phyloP scores from a whole-genome alignment of 1,140 invertebrate genomes.

The Popillia japonica region DNA sequence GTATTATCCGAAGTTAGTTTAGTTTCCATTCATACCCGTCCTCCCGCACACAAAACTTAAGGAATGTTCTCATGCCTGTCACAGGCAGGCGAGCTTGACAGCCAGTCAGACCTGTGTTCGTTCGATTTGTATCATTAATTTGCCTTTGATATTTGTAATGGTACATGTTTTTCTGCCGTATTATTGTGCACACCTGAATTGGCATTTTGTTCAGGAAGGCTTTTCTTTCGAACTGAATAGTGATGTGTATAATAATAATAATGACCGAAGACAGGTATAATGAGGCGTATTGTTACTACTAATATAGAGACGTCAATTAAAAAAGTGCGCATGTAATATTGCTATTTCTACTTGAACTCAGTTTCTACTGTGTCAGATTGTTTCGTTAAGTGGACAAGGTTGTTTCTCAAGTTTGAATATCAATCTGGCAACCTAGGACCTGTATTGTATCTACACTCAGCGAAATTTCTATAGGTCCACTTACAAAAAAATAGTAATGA shows the following conservation, averaged over 20 bases:
- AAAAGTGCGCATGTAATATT: background rate
- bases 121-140: slow-evolving; percentile 39
- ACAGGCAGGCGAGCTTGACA: background rate
- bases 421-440: background rate
- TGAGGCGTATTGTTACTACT: slow-evolving; percentile 14
- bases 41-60: slow-evolving; percentile 34
- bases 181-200: slow-evolving; percentile 38
- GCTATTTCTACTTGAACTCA: background rate
- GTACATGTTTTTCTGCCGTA: slow-evolving; percentile 28
- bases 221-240: background rate
- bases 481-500: too few relatives aligned
- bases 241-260: too few relatives aligned
- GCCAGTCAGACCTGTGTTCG: slow-evolving; percentile 24
- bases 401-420: background rate
- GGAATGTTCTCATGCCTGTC: slow-evolving; percentile 36
- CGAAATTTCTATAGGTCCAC: too few relatives aligned
- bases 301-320: slow-evolving; percentile 29
- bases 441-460: too few relatives aligned
- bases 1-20: slow-evolving; percentile 38
- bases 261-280: background rate
- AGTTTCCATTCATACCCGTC: slow-evolving; percentile 34
- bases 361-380: background rate
- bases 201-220: slow-evolving; percentile 16
- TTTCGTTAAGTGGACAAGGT: background rate
- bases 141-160: slow-evolving; percentile 38